Evolutionary conservation across 2,888 invertebrate species (phyloP), one percentile per base, ranked within the genome.

Genomic region (Hirtodrosophila cameraria): DNA sequence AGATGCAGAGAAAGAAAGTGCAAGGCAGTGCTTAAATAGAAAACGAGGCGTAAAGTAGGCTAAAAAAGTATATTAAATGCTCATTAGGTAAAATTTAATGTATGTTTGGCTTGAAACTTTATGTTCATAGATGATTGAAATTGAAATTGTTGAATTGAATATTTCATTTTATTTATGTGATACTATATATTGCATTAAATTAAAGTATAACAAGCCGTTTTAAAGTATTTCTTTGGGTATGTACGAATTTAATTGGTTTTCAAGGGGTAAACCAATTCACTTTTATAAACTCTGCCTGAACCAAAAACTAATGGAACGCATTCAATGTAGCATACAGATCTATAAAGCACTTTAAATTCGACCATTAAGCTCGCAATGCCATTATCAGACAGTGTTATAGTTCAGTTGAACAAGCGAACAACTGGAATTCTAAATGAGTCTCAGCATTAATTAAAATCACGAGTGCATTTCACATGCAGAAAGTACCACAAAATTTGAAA

Each of bases 391-490:
- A 9, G 18, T 2, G n/a, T 18, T 12, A 13, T 13, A 7, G 5
- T 20, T 20, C n/a, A n/a, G n/a, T n/a, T n/a, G 8, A 9, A 35
- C 13, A 11, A 7, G 15, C 31, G 11, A 23, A 20, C 13, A 57
- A 42, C 11, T 25, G 13, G 11, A 12, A 4, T 11, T 15, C 31
- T 18, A 12, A 9, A 48, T 23, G 50, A 11, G 18, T 23, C 31
- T 30, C 15, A n/a, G 16, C 16, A 28, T 15, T 18, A 39, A 33
- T 33, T 27, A 20, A 43, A 49, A 23, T 53, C 25, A 18, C 8
- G 11, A 62, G 48, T 16, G 30, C 59, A 54, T 33, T 59, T 33
- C 23, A 12, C 2, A 36, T 41, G 20, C 12, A 23, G 48, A 53
- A 49, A 23, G 2, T 25, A 12, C 28, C 48, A 31, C 13, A 7